These are phyloP conservation scores for Euspilapteryx auroguttella DNA, from an alignment of 2,888 invertebrate species.

Conservation along the genomic window DNA sequence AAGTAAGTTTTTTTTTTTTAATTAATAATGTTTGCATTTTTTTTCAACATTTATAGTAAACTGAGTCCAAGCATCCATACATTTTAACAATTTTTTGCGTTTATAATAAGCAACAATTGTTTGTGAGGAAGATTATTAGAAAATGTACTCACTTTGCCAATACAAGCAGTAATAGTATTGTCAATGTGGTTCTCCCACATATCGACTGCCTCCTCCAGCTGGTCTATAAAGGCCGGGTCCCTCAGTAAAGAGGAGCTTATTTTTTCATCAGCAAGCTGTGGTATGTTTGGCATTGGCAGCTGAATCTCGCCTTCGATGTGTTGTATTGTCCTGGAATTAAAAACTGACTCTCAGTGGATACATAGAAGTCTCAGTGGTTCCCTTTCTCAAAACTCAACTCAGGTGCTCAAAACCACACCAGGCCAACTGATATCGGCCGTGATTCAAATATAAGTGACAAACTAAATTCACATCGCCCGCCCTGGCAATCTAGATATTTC, in stretches of 20 bases:
- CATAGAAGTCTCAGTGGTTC: neutral
- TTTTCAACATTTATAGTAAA: too few relatives aligned
- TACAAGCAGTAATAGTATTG: conserved; percentile 51
- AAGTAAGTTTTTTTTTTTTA: too few relatives aligned
- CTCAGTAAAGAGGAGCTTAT: conserved; percentile 31
- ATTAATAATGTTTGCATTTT: too few relatives aligned
- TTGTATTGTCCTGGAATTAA: conserved; percentile 64
- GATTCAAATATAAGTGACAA: too few relatives aligned
- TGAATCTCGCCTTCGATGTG: conserved; percentile 77
- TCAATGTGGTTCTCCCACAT: conserved; percentile 70
- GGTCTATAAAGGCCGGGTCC: conserved; percentile 48
- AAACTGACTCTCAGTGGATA: neutral
- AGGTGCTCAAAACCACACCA: too few relatives aligned
- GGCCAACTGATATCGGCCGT: too few relatives aligned
- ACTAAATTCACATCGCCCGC: neutral
- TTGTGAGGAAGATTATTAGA: neutral
- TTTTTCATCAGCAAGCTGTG: conserved; percentile 39
- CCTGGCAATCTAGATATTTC: neutral
- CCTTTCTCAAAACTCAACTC: too few relatives aligned
- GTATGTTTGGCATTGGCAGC: conserved; percentile 64
- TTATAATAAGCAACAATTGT: too few relatives aligned
- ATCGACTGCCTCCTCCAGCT: conserved; percentile 64
- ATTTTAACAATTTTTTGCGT: too few relatives aligned
- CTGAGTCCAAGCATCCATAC: too few relatives aligned
- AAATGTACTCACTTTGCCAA: conserved; percentile 39